Conservation (phyloP, 35 echinoderm and acorn worm species). For the Chiridota heheva region DNA sequence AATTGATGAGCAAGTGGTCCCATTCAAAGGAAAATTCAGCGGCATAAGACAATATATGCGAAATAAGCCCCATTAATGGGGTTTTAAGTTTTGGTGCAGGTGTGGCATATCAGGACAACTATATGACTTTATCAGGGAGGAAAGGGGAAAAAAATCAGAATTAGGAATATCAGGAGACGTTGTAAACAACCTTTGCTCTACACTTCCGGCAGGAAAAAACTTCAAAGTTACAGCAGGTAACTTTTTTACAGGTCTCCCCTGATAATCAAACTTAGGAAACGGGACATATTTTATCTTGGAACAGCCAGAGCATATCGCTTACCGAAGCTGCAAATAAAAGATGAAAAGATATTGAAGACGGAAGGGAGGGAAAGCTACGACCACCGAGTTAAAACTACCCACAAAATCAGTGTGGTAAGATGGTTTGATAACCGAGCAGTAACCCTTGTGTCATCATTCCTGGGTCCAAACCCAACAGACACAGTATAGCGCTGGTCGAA, state of each 20-base stretch:
- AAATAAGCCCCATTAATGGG: slow-evolving; percentile 10
- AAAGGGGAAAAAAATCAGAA: background rate
- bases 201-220: background rate
- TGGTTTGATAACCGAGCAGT: slow-evolving; percentile 45
- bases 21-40: too few species aligned
- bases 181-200: slow-evolving; percentile 1
- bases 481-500: slow-evolving; percentile 10
- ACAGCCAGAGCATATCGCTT: slow-evolving; percentile 15
- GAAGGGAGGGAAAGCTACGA: background rate
- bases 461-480: slow-evolving; percentile 27
- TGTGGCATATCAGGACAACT: slow-evolving; percentile 5
- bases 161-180: slow-evolving; percentile 3
- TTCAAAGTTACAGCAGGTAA: background rate
- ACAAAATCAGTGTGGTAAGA: slow-evolving; percentile 12
- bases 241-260: background rate
- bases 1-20: too few species aligned
- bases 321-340: background rate
- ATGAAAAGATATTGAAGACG: background rate
- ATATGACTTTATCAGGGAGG: background rate
- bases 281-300: slow-evolving; percentile 11
- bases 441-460: slow-evolving; percentile 28
- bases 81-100: slow-evolving; percentile 31
- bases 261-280: slow-evolving; percentile 2
- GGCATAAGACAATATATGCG: slow-evolving; percentile 1
- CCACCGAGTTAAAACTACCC: background rate